These are phyloP conservation scores for Dichetophora obliterata DNA, from an alignment of 2,888 invertebrate species.

Conservation along the genomic window DNA sequence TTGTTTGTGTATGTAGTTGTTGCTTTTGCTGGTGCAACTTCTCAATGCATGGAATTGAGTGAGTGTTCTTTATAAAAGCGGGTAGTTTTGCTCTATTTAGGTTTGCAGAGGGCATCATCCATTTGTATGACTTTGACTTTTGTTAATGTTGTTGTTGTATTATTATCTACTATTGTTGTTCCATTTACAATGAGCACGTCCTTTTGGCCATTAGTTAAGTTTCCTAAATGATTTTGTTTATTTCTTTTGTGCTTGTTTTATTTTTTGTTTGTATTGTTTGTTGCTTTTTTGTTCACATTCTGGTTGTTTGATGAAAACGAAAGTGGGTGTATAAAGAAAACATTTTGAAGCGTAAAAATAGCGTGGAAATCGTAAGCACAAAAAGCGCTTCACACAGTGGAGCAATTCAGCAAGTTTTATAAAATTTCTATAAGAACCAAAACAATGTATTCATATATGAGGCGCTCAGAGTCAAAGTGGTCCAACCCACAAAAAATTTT, in stretches of 20 bases:
- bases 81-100: too few relatives aligned
- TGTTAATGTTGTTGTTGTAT: too few relatives aligned
- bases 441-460: neutral
- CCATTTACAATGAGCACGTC: neutral
- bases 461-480: too few relatives aligned
- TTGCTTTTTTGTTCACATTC: neutral
- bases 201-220: conserved; percentile 27
- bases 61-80: too few relatives aligned
- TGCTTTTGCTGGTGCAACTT: neutral
- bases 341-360: neutral
- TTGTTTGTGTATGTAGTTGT: too few relatives aligned
- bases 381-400: neutral
- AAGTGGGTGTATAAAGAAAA: conserved; percentile 2
- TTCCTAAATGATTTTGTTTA: conserved; percentile 17
- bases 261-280: conserved; percentile 39
- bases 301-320: neutral
- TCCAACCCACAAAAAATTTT: too few relatives aligned
- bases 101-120: neutral
- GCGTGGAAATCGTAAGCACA: neutral
- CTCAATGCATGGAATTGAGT: too few relatives aligned
- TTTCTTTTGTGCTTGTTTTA: conserved; percentile 17
- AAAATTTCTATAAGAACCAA: too few relatives aligned
- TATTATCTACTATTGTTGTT: too few relatives aligned
- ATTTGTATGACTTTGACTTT: neutral
- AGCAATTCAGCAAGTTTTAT: too few relatives aligned